Base-by-base conservation (phyloP, 2,113 vertebrate genomes). In the Lepisosteus osseus region DNA sequence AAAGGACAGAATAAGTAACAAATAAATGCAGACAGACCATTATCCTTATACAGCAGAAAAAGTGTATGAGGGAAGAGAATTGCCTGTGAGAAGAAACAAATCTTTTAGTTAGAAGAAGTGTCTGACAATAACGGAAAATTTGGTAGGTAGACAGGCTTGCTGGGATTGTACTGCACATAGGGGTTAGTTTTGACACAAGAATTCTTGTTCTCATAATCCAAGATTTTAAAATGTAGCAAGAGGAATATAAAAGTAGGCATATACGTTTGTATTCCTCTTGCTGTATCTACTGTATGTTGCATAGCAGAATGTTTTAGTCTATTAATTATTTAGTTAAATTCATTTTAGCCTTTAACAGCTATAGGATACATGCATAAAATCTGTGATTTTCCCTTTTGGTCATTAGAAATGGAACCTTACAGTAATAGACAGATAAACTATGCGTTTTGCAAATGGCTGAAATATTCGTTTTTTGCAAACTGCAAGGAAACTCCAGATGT, bases 281-380 rank as follows among this genome's bases (percentile, higher is more conserved):
- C 29, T 29, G 29, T 29, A 29, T 29, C 29, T 29, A 29, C 29
- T 29, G 29, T 29, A 13, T 59, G 51, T 15, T 8, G 13, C 7
- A 45, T n/a, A 29, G 40, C 7, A 63, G 41, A 47, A 42, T 65
- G 14, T 57, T 70, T 70, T 70, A 61, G 61, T 70, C 42, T 62
- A 59, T 57, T 61, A 13, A 40, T 73, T 68, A 61, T 68, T 62
- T 62, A 51, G 15, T 29, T 55, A 55, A 67, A 67, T 9, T 61
- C 65, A 51, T 54, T 15, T 41, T 14, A 14, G 65, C 67, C 29
- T 59, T 43, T 54, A 42, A 11, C 54, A 13, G n/a, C 13, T 63
- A 55, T 14, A 56, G 3, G 17, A 64, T 6, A 7, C 7, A 64
- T 40, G 62, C 62, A 64, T 6, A 29, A 12, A 5, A 17, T 64